A percentile compares a stretch with the other conserved stretches of the same genome.
phyloP scores from a whole-genome alignment of 2,113 vertebrate genomes.

The Ginglymostoma cirratum region DNA sequence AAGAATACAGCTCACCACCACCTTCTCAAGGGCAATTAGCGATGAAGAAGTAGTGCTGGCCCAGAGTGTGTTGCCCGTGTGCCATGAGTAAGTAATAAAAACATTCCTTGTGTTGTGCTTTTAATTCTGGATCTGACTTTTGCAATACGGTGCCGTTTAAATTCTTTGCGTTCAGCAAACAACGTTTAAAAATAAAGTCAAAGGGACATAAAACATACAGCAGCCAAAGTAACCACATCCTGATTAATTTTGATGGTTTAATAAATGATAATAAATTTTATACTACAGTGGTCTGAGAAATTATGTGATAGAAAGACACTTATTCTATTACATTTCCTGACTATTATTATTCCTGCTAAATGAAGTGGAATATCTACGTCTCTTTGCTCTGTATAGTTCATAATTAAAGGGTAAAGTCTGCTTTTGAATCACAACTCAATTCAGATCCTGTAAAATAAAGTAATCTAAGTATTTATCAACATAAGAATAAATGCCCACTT shows the following conservation, averaged over 20 bases:
- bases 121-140: neutral
- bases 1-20: too few species aligned
- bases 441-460: neutral
- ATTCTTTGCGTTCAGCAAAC: neutral
- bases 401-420: neutral
- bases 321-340: neutral
- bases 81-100: too few species aligned
- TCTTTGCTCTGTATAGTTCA: neutral
- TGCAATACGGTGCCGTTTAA: neutral
- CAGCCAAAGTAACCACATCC: neutral
- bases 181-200: neutral
- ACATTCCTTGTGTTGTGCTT: too few species aligned
- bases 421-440: neutral
- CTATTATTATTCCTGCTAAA: neutral
- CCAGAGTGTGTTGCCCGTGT: too few species aligned
- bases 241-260: neutral
- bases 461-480: neutral
- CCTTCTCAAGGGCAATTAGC: too few species aligned
- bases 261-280: neutral
- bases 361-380: neutral
- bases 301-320: neutral
- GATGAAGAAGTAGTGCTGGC: too few species aligned
- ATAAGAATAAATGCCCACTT: neutral
- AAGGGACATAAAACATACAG: neutral
- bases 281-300: neutral